Percentiles rank a stretch among this genome's conserved stretches.
Conservation (phyloP, 2,888 invertebrate species). For the Hypomecis punctinalis region DNA sequence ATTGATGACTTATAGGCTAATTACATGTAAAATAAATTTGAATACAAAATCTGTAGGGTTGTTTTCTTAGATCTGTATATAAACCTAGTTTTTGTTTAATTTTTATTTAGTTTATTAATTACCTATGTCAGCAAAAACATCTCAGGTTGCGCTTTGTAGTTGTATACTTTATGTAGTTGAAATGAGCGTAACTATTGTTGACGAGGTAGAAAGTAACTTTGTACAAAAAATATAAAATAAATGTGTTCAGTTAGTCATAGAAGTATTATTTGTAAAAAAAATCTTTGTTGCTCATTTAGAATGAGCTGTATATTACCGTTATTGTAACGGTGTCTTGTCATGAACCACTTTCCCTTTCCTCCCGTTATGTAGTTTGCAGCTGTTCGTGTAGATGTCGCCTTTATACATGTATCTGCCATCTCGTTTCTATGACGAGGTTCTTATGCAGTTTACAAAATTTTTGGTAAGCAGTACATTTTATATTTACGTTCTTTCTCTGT, state of each 20-base stretch:
- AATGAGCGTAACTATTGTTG: slow-evolving; percentile 24
- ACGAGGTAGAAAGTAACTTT: slow-evolving; percentile 10
- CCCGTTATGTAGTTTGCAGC: slow-evolving; percentile 29
- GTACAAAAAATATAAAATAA: slow-evolving; percentile 9
- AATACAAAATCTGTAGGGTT: slow-evolving; percentile 78
- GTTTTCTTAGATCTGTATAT: slow-evolving; percentile 81
- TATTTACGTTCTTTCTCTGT: neutral
- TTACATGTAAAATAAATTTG: slow-evolving; percentile 75
- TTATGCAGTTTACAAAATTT: neutral
- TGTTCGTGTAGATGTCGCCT: slow-evolving; percentile 33
- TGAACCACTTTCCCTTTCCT: slow-evolving; percentile 31
- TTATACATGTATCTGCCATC: slow-evolving; percentile 11
- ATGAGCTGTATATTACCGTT: slow-evolving; percentile 18
- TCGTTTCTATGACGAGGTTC: neutral
- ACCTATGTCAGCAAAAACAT: slow-evolving; percentile 25
- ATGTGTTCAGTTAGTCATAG: slow-evolving; percentile 14
- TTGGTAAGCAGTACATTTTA: slow-evolving; percentile 15
- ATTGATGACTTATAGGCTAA: slow-evolving; percentile 71
- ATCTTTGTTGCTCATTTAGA: slow-evolving; percentile 18
- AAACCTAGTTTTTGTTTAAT: slow-evolving; percentile 62
- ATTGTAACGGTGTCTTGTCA: slow-evolving; percentile 16
- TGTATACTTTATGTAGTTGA: slow-evolving; percentile 2
- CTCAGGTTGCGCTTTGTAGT: slow-evolving; percentile 21
- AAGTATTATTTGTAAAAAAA: slow-evolving; percentile 14
- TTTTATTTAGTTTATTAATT: slow-evolving; percentile 30